These are phyloP conservation scores for Microcebus jonahi DNA, from an alignment of 2,113 vertebrate species.

Conservation along the genomic window DNA sequence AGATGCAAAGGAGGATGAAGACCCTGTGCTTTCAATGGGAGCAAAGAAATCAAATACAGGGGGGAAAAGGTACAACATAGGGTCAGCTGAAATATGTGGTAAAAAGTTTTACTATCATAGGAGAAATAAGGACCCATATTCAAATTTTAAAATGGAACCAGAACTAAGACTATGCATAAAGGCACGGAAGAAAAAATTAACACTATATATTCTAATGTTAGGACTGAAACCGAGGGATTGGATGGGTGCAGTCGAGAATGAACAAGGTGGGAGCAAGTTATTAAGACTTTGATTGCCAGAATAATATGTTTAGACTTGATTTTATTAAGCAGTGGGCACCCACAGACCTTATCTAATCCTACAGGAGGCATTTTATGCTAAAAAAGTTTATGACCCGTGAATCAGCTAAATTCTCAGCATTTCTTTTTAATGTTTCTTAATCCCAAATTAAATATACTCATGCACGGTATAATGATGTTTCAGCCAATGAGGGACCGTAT, in stretches of 20 bases:
- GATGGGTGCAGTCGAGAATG: background rate
- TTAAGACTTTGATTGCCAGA: background rate
- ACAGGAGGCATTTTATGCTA: background rate
- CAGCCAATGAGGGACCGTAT: too few relatives aligned
- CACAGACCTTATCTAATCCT: background rate
- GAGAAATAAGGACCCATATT: background rate
- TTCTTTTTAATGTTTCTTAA: background rate
- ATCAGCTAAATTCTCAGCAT: background rate
- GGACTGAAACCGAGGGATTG: background rate
- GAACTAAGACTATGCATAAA: background rate
- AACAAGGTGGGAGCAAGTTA: rapidly evolving
- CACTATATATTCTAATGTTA: background rate
- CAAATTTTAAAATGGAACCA: background rate
- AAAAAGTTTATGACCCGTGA: background rate
- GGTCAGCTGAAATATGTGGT: background rate
- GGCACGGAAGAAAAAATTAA: background rate
- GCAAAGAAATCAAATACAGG: background rate
- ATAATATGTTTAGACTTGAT: background rate
- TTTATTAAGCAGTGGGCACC: background rate
- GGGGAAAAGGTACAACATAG: background rate
- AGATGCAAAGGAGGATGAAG: background rate
- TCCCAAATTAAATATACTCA: background rate
- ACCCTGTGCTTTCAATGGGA: background rate
- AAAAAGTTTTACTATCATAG: background rate
- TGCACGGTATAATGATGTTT: background rate